Evolutionary conservation across 2,888 invertebrate species (phyloP).

Genomic region (Hybos culiciformis): DNA sequence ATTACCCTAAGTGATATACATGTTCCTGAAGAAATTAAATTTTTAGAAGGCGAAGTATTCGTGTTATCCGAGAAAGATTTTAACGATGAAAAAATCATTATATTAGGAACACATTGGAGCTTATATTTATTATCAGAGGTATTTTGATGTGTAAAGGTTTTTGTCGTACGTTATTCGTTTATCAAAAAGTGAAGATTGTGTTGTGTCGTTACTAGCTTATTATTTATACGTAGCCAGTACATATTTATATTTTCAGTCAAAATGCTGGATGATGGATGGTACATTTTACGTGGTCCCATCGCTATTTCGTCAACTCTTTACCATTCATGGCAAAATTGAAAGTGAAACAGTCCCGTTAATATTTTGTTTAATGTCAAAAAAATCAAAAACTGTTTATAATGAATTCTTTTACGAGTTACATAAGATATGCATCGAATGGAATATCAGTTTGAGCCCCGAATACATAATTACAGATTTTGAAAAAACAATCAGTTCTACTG

Average conservation of each 20-base stretch:
- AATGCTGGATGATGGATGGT: slow-evolving; percentile 7
- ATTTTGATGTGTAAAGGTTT: no score
- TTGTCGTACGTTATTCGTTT: no score
- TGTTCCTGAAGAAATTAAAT: slow-evolving; percentile 3
- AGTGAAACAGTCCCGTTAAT: slow-evolving; percentile 2
- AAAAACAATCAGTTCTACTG: neutral
- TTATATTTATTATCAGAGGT: slow-evolving; percentile 5
- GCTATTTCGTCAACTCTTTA: slow-evolving; percentile 6
- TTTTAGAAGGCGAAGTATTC: slow-evolving; percentile 5
- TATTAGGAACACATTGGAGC: slow-evolving; percentile 6
- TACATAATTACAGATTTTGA: slow-evolving; percentile 1
- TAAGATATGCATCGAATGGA: neutral
- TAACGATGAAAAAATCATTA: slow-evolving; percentile 6
- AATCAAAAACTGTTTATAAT: neutral
- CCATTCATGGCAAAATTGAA: slow-evolving; percentile 5
- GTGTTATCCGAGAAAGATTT: slow-evolving; percentile 4
- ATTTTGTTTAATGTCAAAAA: slow-evolving; percentile 7
- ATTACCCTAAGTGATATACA: slow-evolving; percentile 2
- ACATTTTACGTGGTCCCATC: slow-evolving; percentile 7
- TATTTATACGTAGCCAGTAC: no score
- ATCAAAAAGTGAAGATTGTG: no score
- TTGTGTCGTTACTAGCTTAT: no score
- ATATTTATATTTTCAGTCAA: no score
- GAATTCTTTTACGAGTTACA: slow-evolving; percentile 5
- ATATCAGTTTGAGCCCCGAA: neutral